phyloP scores from a whole-genome alignment of 2,797 vertebrate species.

The Sebastes goodei region DNA sequence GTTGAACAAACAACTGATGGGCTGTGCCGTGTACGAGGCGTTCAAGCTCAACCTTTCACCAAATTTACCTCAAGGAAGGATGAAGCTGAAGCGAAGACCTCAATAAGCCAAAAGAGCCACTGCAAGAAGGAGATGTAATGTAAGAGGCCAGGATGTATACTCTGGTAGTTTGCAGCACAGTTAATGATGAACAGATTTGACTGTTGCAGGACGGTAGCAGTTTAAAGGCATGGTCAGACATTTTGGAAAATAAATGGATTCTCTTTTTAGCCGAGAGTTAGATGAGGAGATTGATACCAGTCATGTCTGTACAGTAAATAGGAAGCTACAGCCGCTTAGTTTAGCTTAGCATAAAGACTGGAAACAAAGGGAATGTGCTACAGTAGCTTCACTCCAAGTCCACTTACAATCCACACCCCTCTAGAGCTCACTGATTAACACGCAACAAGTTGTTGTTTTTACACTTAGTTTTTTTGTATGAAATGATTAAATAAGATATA shows the following conservation, averaged over 20 bases:
- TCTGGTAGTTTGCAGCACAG: background rate
- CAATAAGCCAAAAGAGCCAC: conserved; percentile 83
- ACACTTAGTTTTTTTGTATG: no score
- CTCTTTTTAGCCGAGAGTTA: background rate
- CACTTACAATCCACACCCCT: background rate
- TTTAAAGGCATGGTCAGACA: background rate
- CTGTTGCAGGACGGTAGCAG: background rate
- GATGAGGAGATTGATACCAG: background rate
- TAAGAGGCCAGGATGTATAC: conserved; percentile 22
- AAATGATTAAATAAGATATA: no score
- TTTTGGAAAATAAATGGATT: background rate
- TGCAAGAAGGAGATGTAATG: conserved; percentile 71
- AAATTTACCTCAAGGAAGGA: conserved; percentile 88
- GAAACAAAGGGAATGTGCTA: background rate
- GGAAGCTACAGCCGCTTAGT: background rate
- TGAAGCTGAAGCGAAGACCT: conserved; percentile 81
- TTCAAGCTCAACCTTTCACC: conserved; percentile 23
- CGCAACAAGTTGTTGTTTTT: no score
- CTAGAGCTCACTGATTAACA: background rate
- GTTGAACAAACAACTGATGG: conserved; percentile 53
- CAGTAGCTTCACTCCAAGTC: background rate
- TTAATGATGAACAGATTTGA: background rate
- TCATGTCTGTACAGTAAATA: background rate
- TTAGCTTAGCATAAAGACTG: conserved; percentile 1
- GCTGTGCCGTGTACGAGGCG: conserved; percentile 25